These are phyloP conservation scores for Poeciliopsis infans DNA, from an alignment of 2,797 vertebrate genomes.

Conservation along the genomic window DNA sequence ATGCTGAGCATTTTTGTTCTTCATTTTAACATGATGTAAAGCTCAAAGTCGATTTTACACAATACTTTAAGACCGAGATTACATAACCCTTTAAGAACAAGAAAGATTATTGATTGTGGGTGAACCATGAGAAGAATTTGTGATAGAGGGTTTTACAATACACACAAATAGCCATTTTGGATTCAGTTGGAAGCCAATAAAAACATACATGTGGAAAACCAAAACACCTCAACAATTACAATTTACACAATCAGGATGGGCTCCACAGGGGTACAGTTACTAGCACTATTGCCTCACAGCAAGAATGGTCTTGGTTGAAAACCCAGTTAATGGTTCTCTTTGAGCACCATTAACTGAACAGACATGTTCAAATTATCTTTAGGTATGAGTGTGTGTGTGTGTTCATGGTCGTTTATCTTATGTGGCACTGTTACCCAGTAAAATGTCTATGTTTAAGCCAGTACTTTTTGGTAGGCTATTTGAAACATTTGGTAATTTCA, in stretches of 20 bases:
- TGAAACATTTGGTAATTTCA: too few species aligned
- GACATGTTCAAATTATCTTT: background rate
- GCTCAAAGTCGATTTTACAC: background rate
- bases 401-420: background rate
- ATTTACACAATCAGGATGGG: background rate
- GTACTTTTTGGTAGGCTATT: too few species aligned
- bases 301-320: background rate
- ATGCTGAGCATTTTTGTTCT: background rate
- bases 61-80: background rate
- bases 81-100: too few species aligned
- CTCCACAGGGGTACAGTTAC: background rate
- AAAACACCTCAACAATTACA: background rate
- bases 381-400: background rate
- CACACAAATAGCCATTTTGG: background rate
- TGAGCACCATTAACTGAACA: background rate
- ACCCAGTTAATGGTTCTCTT: background rate
- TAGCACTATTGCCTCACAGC: background rate
- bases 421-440: background rate
- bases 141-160: background rate
- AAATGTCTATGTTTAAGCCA: background rate
- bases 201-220: background rate
- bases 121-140: background rate
- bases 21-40: background rate
- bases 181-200: background rate
- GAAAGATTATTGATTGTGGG: background rate